These are phyloP conservation scores for Micropoecilia bifurca DNA, from an alignment of 2,797 vertebrate species.

Conservation along the genomic window DNA sequence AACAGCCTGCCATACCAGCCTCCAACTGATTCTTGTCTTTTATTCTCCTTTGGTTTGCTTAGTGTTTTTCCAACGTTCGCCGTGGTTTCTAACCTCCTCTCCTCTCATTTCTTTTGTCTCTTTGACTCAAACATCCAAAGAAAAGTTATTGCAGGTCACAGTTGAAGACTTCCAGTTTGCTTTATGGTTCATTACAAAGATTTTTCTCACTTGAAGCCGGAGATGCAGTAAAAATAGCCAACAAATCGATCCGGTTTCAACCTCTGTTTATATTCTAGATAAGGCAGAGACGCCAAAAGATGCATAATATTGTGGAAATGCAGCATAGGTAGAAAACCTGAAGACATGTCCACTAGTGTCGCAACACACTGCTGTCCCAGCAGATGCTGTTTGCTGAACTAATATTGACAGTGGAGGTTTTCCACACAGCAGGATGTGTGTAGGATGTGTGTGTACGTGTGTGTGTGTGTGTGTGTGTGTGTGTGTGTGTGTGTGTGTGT, in stretches of 20 bases:
- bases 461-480: too few relatives aligned
- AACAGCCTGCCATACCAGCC: slow-evolving; percentile 25
- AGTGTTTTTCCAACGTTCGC: background rate
- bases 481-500: too few relatives aligned
- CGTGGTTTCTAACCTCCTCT: background rate
- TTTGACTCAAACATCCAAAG: background rate
- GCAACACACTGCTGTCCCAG: slow-evolving; percentile 16
- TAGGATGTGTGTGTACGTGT: too few relatives aligned
- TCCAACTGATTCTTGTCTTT: slow-evolving; percentile 16
- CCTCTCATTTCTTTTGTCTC: background rate
- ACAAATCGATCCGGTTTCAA: background rate
- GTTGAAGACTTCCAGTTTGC: background rate
- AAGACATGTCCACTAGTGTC: slow-evolving; percentile 30
- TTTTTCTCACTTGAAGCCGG: background rate
- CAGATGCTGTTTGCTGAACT: slow-evolving; percentile 57
- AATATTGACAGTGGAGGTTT: slow-evolving; percentile 62
- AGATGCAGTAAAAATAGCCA: slow-evolving; percentile 10
- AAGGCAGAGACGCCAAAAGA: background rate
- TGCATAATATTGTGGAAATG: slow-evolving; percentile 4
- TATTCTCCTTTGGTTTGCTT: slow-evolving; percentile 17
- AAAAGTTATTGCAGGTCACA: background rate
- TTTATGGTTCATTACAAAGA: background rate
- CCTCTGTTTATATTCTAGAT: background rate
- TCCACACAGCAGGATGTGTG: slow-evolving; percentile 49
- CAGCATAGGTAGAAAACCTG: slow-evolving; percentile 2